Base-by-base conservation (phyloP, 37 sponge, comb jelly and placozoan genomes). In the Halisarca cf. caerulea region DNA sequence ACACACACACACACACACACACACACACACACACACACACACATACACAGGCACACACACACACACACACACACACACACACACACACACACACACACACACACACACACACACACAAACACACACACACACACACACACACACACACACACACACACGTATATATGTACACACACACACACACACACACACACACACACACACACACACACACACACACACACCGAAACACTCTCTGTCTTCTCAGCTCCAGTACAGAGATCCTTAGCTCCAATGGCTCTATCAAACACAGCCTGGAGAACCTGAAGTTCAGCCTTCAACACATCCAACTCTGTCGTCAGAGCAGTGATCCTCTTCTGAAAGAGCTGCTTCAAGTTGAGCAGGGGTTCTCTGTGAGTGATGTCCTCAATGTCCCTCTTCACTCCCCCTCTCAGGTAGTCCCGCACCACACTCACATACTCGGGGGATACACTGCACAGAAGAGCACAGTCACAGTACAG, bases 201-300 rank as follows among this genome's bases (percentile, higher is more conserved):
- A 42, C 53, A 25, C 47, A 47, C 51, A 47, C 41, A 35, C 41
- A 23, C n/a, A 73, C n/a, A 37, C 41, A 40, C 40, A 40, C 36
- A 40, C 6, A 30, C 7, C 5, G 15, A 8, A 11, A 41, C 51
- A 79, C 21, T 51, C 47, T 79, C 54, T 34, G 43, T 54, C 79
- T 79, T 33, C 23, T 79, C 64, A 62, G 30, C 64, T n/a, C 77
- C 77, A 0, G 24, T 37, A 41, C 77, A 74, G 45, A 74, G 77
- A 24, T 74, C 77, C 45, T 74, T 93, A 54, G 88, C 90, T 1
- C 91, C 94, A 38, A 88, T 86, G 5, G 91, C 94, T 38, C 80
- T 62, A 42, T 90, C 94, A 78, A 93, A 88, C 30, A 93, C 70
- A 14, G 79, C 42, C 80, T 93, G 88, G 33, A 93, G 51, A 15